phyloP scores from a whole-genome alignment of 2,113 vertebrate genomes.

The Dunckerocampus dactyliophorus region DNA sequence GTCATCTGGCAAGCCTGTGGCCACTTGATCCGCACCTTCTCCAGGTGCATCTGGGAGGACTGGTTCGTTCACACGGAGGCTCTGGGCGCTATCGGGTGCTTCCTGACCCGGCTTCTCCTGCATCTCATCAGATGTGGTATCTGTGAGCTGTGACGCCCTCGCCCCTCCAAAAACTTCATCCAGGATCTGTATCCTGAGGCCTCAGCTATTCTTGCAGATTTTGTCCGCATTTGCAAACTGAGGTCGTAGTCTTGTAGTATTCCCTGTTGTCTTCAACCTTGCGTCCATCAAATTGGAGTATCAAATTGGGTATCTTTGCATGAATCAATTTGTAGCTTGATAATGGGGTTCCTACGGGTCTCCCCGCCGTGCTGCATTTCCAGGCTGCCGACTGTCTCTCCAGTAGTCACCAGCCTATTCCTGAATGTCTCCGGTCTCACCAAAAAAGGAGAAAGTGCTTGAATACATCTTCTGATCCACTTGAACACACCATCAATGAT shows the following conservation, averaged over 20 bases:
- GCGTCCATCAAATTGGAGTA: background rate
- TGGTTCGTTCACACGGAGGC: slow-evolving; percentile 3
- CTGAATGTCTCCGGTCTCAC: too few species aligned
- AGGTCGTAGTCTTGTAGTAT: background rate
- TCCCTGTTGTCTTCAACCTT: background rate
- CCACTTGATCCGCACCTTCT: background rate
- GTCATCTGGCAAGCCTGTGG: background rate
- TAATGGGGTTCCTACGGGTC: background rate
- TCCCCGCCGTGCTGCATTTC: too few species aligned
- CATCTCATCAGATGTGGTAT: background rate
- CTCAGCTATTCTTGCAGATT: background rate
- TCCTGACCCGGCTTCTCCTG: slow-evolving; percentile 8
- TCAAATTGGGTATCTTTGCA: background rate
- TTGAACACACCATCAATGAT: too few species aligned
- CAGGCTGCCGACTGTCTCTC: too few species aligned
- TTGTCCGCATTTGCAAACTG: background rate
- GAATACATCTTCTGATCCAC: too few species aligned
- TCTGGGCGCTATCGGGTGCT: slow-evolving; percentile 13
- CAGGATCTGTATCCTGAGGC: background rate
- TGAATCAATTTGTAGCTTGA: background rate
- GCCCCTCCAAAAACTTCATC: background rate
- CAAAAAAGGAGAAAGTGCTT: too few species aligned
- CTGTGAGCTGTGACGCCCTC: background rate
- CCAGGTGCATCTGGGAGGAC: background rate
- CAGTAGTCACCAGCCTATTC: too few species aligned